Evolutionary conservation across 2,888 invertebrate species (phyloP).

Genomic region (Rutpela maculata): DNA sequence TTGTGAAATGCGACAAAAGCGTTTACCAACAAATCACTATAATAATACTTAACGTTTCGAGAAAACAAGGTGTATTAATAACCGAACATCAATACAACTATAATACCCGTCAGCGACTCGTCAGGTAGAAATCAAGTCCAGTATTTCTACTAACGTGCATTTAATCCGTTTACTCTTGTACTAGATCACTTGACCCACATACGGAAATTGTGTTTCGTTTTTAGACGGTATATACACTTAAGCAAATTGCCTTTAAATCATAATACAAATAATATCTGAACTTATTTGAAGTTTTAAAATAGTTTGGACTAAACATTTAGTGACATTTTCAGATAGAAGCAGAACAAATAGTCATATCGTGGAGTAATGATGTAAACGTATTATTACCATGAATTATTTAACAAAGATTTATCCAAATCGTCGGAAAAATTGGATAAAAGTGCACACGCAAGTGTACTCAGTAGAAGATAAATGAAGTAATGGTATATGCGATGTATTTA

Average conservation of each 20-base stretch:
- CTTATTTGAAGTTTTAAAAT: not conserved
- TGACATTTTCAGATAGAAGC: not conserved
- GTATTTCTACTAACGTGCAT: not conserved
- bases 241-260: not conserved
- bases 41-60: no score
- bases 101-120: not conserved
- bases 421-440: not conserved
- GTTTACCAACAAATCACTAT: no score
- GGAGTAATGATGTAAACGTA: not conserved
- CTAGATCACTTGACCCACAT: slow-evolving; percentile 4
- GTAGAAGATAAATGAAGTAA: no score
- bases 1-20: no score
- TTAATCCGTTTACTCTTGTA: slow-evolving; percentile 1
- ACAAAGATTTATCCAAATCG: not conserved
- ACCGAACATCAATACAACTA: not conserved
- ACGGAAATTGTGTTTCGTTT: slow-evolving; percentile 4
- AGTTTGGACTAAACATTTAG: not conserved
- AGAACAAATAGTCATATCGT: not conserved
- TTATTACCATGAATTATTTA: not conserved
- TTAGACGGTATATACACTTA: not conserved
- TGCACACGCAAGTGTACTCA: not conserved
- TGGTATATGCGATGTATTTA: no score
- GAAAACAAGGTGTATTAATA: no score
- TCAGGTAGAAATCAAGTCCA: slow-evolving; percentile 2
- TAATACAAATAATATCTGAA: not conserved